These are phyloP conservation scores for Osmoderma eremita DNA, from an alignment of 2,888 invertebrate genomes.

Conservation along the genomic window DNA sequence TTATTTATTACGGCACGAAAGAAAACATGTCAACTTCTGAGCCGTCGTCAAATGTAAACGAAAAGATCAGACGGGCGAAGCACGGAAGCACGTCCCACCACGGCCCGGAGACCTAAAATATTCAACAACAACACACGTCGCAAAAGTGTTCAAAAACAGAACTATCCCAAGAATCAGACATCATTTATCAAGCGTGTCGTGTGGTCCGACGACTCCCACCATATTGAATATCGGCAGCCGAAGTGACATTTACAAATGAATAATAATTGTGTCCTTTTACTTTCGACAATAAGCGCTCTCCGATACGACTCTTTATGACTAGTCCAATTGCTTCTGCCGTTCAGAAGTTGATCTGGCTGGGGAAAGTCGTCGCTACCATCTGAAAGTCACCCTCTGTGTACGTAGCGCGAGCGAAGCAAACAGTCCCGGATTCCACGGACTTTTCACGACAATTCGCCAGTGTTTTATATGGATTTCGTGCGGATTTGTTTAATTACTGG, in stretches of 20 bases:
- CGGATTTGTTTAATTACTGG: conserved; percentile 2
- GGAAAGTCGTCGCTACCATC: neutral
- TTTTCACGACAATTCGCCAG: neutral
- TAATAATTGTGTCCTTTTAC: conserved; percentile 65
- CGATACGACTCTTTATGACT: conserved; percentile 54
- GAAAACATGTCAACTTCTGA: conserved; percentile 51
- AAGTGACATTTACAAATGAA: conserved; percentile 66
- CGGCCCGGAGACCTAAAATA: conserved; percentile 57
- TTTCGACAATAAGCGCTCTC: conserved; percentile 60
- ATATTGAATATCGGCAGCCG: conserved; percentile 64
- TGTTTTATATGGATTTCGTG: neutral
- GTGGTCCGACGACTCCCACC: conserved; percentile 64
- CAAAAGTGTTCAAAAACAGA: conserved; percentile 60
- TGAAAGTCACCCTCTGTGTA: neutral
- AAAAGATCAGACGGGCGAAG: conserved; percentile 52
- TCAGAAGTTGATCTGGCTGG: conserved; percentile 3
- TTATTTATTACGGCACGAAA: conserved; percentile 53
- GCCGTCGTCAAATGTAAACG: conserved; percentile 54
- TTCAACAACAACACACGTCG: conserved; percentile 60
- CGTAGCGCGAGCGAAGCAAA: neutral
- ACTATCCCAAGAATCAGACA: conserved; percentile 63
- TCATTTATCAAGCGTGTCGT: conserved; percentile 64
- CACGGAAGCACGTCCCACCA: conserved; percentile 56
- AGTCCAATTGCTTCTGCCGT: conserved; percentile 52
- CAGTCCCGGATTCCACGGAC: neutral